Conservation (phyloP, 2,113 vertebrate species). For the Prochilodus magdalenae region DNA sequence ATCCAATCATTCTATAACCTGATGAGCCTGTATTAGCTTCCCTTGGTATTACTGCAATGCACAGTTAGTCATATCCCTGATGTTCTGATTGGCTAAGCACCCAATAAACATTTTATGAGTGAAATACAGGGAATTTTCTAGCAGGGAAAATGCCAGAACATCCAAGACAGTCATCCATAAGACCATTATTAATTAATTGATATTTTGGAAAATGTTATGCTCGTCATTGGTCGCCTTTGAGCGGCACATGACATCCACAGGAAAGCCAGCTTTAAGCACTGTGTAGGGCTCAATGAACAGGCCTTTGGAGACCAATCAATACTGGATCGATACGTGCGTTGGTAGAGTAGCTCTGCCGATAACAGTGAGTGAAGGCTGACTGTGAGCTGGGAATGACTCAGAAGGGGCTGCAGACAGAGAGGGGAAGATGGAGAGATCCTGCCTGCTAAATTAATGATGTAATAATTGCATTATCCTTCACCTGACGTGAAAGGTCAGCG, state of each 20-base stretch:
- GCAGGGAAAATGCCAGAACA: too few relatives aligned
- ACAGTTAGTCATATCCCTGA: too few relatives aligned
- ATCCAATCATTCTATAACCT: background rate
- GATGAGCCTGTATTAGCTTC: background rate
- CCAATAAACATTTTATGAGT: too few relatives aligned
- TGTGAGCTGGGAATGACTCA: conserved; percentile 18
- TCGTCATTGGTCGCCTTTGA: background rate
- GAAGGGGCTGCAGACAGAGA: conserved; percentile 12
- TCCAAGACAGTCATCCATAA: too few relatives aligned
- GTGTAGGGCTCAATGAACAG: conserved; percentile 24
- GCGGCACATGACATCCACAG: conserved; percentile 11
- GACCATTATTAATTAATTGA: background rate
- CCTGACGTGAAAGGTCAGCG: conserved; percentile 41
- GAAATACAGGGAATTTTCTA: too few relatives aligned
- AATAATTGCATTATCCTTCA: conserved; percentile 39
- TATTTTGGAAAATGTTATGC: background rate
- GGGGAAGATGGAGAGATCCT: conserved; percentile 6
- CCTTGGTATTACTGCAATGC: too few relatives aligned
- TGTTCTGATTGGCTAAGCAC: too few relatives aligned
- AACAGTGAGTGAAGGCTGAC: conserved; percentile 13
- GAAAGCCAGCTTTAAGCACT: conserved; percentile 24
- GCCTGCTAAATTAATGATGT: conserved; percentile 32
- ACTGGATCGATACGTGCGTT: conserved; percentile 34
- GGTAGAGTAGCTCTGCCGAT: conserved; percentile 7
- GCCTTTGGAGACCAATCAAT: conserved; percentile 30